These are phyloP conservation scores for Montifringilla adamsi DNA, from an alignment of 2,113 vertebrate genomes.

Conservation along the genomic window DNA sequence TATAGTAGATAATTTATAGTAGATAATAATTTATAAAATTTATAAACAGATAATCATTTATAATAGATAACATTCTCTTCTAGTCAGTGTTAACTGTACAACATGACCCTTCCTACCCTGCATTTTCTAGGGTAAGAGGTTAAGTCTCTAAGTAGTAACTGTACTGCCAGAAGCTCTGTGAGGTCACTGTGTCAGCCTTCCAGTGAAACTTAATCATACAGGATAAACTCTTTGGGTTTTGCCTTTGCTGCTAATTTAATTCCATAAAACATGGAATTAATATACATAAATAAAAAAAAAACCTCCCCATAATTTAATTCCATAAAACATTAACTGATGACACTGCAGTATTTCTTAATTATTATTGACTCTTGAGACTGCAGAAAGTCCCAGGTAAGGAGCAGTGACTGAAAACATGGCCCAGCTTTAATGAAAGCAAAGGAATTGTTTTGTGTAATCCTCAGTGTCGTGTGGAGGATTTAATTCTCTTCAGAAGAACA, in stretches of 20 bases:
- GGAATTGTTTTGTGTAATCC: not conserved
- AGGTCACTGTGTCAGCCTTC: not conserved
- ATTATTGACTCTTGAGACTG: not conserved
- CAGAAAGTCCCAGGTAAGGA: not conserved
- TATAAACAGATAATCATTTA: not conserved
- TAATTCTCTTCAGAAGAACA: not conserved
- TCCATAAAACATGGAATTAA: not conserved
- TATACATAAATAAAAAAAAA: too few species aligned
- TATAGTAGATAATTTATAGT: not conserved
- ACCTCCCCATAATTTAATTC: not conserved
- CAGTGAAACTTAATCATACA: not conserved
- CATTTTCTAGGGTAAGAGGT: not conserved
- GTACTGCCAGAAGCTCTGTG: not conserved
- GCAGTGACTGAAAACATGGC: not conserved
- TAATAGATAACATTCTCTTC: not conserved
- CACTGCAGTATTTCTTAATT: not conserved
- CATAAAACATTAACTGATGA: not conserved
- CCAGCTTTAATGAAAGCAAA: not conserved
- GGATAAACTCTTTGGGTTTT: not conserved
- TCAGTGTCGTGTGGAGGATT: not conserved
- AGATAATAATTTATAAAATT: not conserved
- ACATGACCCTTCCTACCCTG: not conserved
- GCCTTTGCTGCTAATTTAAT: not conserved
- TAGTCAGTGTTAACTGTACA: not conserved
- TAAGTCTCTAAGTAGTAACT: not conserved